Base-by-base conservation (phyloP, 1,140 invertebrate genomes). In the Procambarus clarkii region DNA sequence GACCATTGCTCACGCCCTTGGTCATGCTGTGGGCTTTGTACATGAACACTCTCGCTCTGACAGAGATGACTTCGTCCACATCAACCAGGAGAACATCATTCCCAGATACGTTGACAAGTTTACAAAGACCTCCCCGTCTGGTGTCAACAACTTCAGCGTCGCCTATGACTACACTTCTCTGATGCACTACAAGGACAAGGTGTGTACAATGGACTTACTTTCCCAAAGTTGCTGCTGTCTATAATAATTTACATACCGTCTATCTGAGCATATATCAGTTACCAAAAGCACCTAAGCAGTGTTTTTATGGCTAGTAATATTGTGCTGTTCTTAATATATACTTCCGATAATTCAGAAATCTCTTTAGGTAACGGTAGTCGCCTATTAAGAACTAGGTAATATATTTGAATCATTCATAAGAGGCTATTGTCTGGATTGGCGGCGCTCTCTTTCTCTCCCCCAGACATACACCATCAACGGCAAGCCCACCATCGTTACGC, bases 21-120 rank as follows among this genome's bases (percentile, higher is more conserved):
- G 94, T 2, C 95, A 95, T 91, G 93, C 94, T 45, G 85, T 95
- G 11, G 95, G 95, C 3, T 94, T 95, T 89, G 94, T 93, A 90
- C 95, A 95, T 88, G 94, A 95, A 85, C 94, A 95, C 93, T 94
- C 94, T 64, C 93, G 95, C 2, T 94, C 94, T 0, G 95, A 95
- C 84, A 79, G 95, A 9, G 94, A 95, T 89, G 90, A 93, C 5
- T 94, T 93, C 92, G 94, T 95, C 11, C 88, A 92, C 46, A 93
- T 95, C 60, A 92, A 93, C 89, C 94, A 93, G 93, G 91, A 93
- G 1, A 95, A 95, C 88, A 93, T 94, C 54, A 18, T 54, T 48
- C 50, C 50, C 13, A 86, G 91, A 92, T 88, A n/a, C 5, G 77
- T 80, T 86, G 74, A 24, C 90, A 15, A 84, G 88, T 92, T 92